Evolutionary conservation across 2,888 invertebrate genomes (phyloP).

Genomic region (Byasa hedistus): DNA sequence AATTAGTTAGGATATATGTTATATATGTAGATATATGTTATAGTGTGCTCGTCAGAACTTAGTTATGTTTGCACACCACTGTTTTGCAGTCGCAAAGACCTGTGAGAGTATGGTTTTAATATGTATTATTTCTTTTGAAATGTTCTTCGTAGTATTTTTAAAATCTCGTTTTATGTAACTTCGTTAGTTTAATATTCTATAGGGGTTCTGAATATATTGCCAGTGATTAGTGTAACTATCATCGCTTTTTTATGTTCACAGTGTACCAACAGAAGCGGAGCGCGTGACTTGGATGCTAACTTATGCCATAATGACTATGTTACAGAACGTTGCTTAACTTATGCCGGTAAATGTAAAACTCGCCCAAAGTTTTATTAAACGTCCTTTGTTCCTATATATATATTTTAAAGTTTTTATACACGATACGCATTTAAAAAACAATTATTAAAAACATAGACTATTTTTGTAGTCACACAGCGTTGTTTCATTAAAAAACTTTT

Average conservation of each 20-base stretch:
- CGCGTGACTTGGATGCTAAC: conserved; percentile 14
- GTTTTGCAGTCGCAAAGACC: too few relatives aligned
- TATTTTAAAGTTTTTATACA: too few relatives aligned
- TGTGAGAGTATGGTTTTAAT: too few relatives aligned
- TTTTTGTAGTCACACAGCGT: too few relatives aligned
- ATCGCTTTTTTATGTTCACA: conserved; percentile 10
- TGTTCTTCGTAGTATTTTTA: not conserved
- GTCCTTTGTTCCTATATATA: too few relatives aligned
- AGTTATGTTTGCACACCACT: too few relatives aligned
- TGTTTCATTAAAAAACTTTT: too few relatives aligned
- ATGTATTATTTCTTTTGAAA: not conserved
- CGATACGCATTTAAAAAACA: too few relatives aligned
- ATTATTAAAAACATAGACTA: too few relatives aligned
- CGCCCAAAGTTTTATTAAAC: not conserved
- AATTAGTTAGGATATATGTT: too few relatives aligned
- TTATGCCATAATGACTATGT: not conserved
- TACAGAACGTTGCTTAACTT: conserved; percentile 1
- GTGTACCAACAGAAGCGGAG: conserved; percentile 4
- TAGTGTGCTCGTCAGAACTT: too few relatives aligned
- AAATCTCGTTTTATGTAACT: not conserved
- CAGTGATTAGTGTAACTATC: conserved; percentile 10
- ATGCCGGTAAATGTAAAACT: not conserved
- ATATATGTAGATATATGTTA: too few relatives aligned
- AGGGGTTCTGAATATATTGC: conserved; percentile 3
- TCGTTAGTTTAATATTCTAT: conserved; percentile 3